Evolutionary conservation across 1,140 invertebrate genomes (phyloP).

Genomic region (Sycophaga agraensis): DNA sequence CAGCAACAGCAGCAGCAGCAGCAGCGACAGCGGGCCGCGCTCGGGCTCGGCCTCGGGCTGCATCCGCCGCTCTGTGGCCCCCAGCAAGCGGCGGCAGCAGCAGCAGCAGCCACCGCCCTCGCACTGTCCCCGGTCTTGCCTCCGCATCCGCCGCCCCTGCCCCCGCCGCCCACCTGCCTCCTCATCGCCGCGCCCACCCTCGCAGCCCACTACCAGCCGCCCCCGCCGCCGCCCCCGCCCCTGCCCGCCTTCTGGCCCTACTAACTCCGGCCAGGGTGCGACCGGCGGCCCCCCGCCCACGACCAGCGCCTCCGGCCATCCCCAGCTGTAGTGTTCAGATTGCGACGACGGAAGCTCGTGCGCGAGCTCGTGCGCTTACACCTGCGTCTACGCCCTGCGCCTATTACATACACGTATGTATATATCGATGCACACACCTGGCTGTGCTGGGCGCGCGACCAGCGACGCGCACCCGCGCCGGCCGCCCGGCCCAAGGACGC

Average conservation of each 20-base stretch:
- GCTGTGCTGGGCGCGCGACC: no score
- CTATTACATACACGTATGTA: no score
- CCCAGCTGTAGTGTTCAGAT: conserved; percentile 54
- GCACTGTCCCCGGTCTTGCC: conserved; percentile 54
- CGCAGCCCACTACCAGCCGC: conserved; percentile 30
- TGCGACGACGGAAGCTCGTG: conserved; percentile 41
- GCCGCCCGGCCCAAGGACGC: no score
- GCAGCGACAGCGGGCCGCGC: conserved; percentile 22
- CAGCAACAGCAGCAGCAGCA: conserved; percentile 20
- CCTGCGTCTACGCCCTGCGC: no score
- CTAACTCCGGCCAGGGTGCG: conserved; percentile 29
- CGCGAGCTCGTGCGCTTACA: conserved; percentile 40
- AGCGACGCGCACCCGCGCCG: no score
- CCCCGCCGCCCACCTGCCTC: conserved; percentile 48
- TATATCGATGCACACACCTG: no score
- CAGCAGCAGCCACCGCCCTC: conserved; percentile 52
- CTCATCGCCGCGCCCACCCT: conserved; percentile 51
- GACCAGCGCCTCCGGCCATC: no score
- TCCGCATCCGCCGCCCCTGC: conserved; percentile 44
- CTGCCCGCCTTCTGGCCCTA: conserved; percentile 56
- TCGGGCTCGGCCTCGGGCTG: conserved; percentile 36
- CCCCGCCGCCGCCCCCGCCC: conserved; percentile 50
- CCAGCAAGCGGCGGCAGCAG: conserved; percentile 45
- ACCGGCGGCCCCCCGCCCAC: conserved; percentile 1
- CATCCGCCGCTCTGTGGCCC: conserved; percentile 50